Evolutionary conservation across 2,888 invertebrate species (phyloP).

Genomic region (Alsophila aescularia): DNA sequence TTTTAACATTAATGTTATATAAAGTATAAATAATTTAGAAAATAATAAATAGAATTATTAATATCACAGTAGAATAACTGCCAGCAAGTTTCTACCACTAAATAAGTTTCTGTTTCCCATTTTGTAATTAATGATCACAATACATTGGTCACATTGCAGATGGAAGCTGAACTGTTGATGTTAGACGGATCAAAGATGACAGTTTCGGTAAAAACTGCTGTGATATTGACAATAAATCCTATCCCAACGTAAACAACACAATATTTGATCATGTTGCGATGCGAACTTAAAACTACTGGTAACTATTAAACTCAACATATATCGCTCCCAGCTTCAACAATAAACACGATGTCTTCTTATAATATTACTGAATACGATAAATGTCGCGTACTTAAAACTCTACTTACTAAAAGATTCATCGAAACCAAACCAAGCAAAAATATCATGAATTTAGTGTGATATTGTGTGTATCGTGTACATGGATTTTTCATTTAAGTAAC

Average conservation of each 20-base stretch:
- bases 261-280: slow-evolving; percentile 58
- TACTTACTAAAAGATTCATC: slow-evolving; percentile 13
- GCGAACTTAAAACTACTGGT: slow-evolving; percentile 78
- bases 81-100: slow-evolving; percentile 59
- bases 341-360: slow-evolving; percentile 41
- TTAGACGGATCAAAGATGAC: slow-evolving; percentile 58
- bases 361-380: slow-evolving; percentile 16
- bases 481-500: slow-evolving; percentile 12
- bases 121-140: not conserved
- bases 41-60: slow-evolving; percentile 81
- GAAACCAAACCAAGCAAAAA: slow-evolving; percentile 6
- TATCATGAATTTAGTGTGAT: slow-evolving; percentile 5
- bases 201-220: slow-evolving; percentile 74
- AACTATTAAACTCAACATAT: slow-evolving; percentile 66
- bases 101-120: slow-evolving; percentile 1
- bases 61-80: slow-evolving; percentile 83
- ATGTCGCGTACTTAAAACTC: slow-evolving; percentile 12
- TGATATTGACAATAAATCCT: slow-evolving; percentile 76
- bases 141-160: not conserved
- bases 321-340: slow-evolving; percentile 56
- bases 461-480: slow-evolving; percentile 15
- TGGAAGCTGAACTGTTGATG: slow-evolving; percentile 1
- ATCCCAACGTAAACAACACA: slow-evolving; percentile 62
- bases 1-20: slow-evolving; percentile 40
- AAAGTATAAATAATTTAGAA: slow-evolving; percentile 76